Evolutionary conservation across 2,113 vertebrate genomes (phyloP).

Genomic region (Micronisus gabar): DNA sequence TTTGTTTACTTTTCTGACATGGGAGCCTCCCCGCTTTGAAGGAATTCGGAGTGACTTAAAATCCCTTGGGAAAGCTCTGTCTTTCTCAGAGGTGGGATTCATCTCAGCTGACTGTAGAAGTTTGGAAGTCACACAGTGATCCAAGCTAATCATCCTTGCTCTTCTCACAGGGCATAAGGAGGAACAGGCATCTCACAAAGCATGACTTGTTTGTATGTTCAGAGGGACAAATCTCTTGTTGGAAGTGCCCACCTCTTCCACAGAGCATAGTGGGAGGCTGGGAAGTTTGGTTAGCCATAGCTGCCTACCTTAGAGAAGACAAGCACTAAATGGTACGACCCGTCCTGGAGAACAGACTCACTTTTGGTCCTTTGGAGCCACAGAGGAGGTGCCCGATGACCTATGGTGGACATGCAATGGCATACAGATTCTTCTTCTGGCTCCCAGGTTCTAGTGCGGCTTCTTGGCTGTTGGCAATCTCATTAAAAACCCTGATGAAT

Average conservation of each 20-base stretch:
- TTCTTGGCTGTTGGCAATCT: neutral
- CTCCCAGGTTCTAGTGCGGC: neutral
- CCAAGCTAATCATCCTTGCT: neutral
- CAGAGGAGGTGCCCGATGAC: neutral
- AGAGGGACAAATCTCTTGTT: neutral
- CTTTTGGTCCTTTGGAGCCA: neutral
- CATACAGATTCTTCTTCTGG: neutral
- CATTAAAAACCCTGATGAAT: neutral
- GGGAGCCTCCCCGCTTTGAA: neutral
- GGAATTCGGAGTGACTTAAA: slow-evolving; percentile 2
- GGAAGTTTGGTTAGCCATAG: neutral
- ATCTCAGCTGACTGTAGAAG: neutral
- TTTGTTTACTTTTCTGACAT: neutral
- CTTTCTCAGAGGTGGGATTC: neutral
- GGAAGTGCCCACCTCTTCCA: neutral
- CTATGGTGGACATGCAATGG: neutral
- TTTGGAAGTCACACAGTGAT: neutral
- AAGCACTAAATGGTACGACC: neutral
- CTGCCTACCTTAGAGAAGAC: neutral
- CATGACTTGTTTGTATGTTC: neutral
- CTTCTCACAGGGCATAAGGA: neutral
- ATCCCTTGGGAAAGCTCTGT: neutral
- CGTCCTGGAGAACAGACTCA: neutral
- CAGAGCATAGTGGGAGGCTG: neutral
- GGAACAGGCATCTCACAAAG: neutral